Conservation (phyloP, 1,140 invertebrate species). For the Bombus huntii region DNA sequence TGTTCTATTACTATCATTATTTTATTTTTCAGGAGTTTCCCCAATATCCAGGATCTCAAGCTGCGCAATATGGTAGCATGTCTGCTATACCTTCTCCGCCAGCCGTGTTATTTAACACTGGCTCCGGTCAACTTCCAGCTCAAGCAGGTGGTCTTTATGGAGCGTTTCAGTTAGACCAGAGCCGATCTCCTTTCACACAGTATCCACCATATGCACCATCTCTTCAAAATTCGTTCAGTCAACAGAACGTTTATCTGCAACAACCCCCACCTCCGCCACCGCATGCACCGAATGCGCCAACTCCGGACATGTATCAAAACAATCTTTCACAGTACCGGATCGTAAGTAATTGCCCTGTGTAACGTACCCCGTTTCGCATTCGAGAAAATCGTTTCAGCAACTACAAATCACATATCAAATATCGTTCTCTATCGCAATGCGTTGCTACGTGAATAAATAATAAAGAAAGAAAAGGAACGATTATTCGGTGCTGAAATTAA, state of each 20-base stretch:
- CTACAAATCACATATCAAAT: background rate
- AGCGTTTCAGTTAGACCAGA: slow-evolving; percentile 86
- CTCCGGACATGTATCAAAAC: slow-evolving; percentile 91
- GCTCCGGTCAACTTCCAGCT: slow-evolving; percentile 87
- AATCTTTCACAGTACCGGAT: slow-evolving; percentile 89
- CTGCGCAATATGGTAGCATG: slow-evolving; percentile 88
- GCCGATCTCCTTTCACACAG: slow-evolving; percentile 86
- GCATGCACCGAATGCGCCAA: slow-evolving; percentile 83
- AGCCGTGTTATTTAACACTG: slow-evolving; percentile 89
- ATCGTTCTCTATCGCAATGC: background rate
- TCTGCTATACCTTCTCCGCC: slow-evolving; percentile 92
- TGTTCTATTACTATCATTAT: background rate
- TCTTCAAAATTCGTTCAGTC: slow-evolving; percentile 85
- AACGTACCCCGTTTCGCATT: background rate
- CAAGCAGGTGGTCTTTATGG: slow-evolving; percentile 90
- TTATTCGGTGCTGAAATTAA: background rate
- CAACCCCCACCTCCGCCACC: slow-evolving; percentile 82
- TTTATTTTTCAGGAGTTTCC: slow-evolving; percentile 74
- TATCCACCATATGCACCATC: slow-evolving; percentile 85
- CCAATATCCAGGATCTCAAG: slow-evolving; percentile 81
- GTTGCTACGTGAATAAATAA: background rate
- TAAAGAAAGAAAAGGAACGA: background rate
- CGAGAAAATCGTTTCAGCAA: background rate
- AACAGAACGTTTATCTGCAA: slow-evolving; percentile 87
- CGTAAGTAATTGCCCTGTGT: slow-evolving; percentile 78